Conservation (phyloP, 2,113 vertebrate genomes). For the Triplophysa dalaica region DNA sequence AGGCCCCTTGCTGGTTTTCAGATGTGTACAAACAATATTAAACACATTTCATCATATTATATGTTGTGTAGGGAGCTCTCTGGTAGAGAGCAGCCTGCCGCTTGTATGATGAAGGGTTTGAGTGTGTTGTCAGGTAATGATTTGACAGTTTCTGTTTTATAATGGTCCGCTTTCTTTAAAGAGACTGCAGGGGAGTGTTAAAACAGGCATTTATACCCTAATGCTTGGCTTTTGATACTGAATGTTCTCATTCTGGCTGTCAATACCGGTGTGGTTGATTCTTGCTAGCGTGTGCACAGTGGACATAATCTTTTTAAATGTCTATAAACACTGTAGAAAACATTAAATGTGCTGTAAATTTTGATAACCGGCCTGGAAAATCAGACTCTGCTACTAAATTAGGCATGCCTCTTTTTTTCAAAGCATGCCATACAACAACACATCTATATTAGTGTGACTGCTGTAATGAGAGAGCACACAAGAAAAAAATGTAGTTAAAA, state of each 20-base stretch:
- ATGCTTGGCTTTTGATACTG: neutral
- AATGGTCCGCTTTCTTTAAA: constrained; percentile 6
- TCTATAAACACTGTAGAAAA: no score
- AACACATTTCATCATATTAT: constrained; percentile 74
- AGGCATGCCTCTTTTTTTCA: no score
- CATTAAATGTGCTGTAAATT: no score
- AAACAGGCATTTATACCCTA: neutral
- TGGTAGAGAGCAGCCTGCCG: constrained; percentile 54
- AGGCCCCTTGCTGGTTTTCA: constrained; percentile 65
- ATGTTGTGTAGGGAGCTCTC: constrained; percentile 55
- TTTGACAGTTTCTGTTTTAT: constrained; percentile 23
- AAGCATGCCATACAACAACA: no score
- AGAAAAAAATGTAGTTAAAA: no score
- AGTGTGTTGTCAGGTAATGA: neutral
- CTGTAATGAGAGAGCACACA: no score
- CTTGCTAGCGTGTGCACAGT: neutral
- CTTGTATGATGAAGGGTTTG: constrained; percentile 44
- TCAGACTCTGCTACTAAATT: no score
- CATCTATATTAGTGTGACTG: no score
- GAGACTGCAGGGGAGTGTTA: neutral
- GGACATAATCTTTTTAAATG: neutral
- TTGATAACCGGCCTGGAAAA: no score
- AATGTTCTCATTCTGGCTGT: neutral
- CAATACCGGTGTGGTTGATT: neutral
- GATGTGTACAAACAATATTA: constrained; percentile 77